phyloP scores from a whole-genome alignment of 2,797 vertebrate species.

The Channallabes apus region DNA sequence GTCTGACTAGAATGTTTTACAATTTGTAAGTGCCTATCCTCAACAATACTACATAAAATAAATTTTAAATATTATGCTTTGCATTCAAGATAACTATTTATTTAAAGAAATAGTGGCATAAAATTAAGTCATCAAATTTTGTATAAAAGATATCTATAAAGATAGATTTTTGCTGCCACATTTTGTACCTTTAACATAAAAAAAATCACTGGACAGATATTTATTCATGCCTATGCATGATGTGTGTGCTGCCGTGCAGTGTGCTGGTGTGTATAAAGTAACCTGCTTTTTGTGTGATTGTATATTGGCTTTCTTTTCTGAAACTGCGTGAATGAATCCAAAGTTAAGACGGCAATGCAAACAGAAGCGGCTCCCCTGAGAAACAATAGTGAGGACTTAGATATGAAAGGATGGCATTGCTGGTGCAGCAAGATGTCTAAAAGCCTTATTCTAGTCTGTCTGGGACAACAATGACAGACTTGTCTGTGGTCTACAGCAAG shows the following conservation, averaged over 20 bases:
- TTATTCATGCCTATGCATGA: constrained; percentile 31
- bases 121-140: neutral
- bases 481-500: constrained; percentile 67
- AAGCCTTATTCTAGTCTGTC: constrained; percentile 46
- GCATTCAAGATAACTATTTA: neutral
- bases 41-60: neutral
- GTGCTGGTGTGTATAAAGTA: constrained; percentile 19
- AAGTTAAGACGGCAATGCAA: constrained; percentile 43
- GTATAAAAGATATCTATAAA: neutral
- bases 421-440: constrained; percentile 66
- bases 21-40: neutral
- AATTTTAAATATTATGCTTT: neutral
- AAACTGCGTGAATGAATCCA: constrained; percentile 31
- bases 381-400: constrained; percentile 61
- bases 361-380: constrained; percentile 59
- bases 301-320: constrained; percentile 24
- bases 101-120: neutral
- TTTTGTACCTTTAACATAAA: neutral
- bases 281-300: constrained; percentile 24
- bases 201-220: constrained; percentile 14
- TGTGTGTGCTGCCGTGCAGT: constrained; percentile 17
- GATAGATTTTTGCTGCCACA: neutral
- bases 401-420: constrained; percentile 65
- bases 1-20: neutral
- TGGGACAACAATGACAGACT: constrained; percentile 72